These are phyloP conservation scores for Andrena minutula DNA, from an alignment of 2,888 invertebrate genomes.

Conservation along the genomic window DNA sequence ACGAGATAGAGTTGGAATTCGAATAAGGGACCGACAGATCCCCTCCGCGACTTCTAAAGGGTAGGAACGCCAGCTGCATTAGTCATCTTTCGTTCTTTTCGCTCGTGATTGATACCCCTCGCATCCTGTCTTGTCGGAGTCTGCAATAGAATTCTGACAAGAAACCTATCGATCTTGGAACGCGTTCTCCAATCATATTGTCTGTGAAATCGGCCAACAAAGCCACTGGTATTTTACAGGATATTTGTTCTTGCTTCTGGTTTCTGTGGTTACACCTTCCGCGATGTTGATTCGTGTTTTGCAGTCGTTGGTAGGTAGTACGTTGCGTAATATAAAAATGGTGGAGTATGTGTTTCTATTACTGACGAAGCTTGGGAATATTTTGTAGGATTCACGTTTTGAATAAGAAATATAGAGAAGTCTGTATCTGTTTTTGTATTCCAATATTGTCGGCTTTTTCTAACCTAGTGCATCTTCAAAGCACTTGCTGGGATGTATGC, in stretches of 20 bases:
- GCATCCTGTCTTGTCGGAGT: neutral
- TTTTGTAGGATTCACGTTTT: neutral
- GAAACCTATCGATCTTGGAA: neutral
- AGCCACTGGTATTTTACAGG: neutral
- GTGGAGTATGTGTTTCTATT: no score
- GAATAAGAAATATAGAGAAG: neutral
- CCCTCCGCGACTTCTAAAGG: slow-evolving; percentile 34
- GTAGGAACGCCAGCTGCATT: slow-evolving; percentile 39
- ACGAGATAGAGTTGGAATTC: slow-evolving; percentile 40
- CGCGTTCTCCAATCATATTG: neutral
- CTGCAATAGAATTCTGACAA: neutral
- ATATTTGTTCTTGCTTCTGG: no score
- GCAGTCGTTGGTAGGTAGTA: no score
- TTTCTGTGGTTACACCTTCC: no score
- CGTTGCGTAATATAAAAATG: no score
- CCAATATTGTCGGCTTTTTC: slow-evolving; percentile 1
- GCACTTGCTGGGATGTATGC: neutral
- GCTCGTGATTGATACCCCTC: slow-evolving; percentile 13
- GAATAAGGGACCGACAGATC: slow-evolving; percentile 26
- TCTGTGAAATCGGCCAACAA: neutral
- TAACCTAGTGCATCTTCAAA: neutral
- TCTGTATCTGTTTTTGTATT: neutral
- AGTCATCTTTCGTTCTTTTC: slow-evolving; percentile 50
- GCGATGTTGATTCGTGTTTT: no score
- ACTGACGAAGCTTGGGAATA: no score